These are phyloP conservation scores for Abscondita cerata DNA, from an alignment of 2,888 invertebrate species.

Conservation along the genomic window DNA sequence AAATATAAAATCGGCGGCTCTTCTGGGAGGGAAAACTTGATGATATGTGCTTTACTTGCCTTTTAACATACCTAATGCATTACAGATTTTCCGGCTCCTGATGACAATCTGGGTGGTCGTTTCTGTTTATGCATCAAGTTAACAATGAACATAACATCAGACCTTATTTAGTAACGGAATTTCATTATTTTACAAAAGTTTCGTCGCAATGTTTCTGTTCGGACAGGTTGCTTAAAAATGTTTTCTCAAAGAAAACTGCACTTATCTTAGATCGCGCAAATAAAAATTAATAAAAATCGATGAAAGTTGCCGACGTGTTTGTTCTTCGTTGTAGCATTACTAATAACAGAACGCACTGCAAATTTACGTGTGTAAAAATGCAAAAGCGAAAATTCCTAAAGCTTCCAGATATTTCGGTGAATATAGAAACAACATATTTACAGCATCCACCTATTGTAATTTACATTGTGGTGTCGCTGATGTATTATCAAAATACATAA, in stretches of 20 bases:
- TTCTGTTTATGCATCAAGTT: slow-evolving; percentile 50
- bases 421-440: slow-evolving; percentile 53
- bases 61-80: slow-evolving; percentile 16
- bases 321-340: slow-evolving; percentile 45
- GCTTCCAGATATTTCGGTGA: slow-evolving; percentile 34
- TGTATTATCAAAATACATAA: slow-evolving; percentile 58
- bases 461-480: slow-evolving; percentile 59
- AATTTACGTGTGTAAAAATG: slow-evolving; percentile 45
- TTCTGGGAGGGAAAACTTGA: too few species aligned
- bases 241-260: background rate
- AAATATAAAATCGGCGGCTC: too few species aligned
- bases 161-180: slow-evolving; percentile 49
- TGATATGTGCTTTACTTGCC: too few species aligned
- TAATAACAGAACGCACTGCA: slow-evolving; percentile 47
- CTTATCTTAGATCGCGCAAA: slow-evolving; percentile 20
- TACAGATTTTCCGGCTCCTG: slow-evolving; percentile 36
- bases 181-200: slow-evolving; percentile 25
- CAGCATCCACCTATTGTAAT: slow-evolving; percentile 56
- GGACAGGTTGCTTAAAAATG: slow-evolving; percentile 17
- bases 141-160: slow-evolving; percentile 54
- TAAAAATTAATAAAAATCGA: slow-evolving; percentile 17
- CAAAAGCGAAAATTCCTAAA: slow-evolving; percentile 31
- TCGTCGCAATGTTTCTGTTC: slow-evolving; percentile 12
- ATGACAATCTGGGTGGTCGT: slow-evolving; percentile 53
- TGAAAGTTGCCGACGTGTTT: slow-evolving; percentile 38